A percentile compares a stretch with the other conserved stretches of the same genome.
Conservation (phyloP, 2,113 vertebrate species). For the Chionis minor region DNA sequence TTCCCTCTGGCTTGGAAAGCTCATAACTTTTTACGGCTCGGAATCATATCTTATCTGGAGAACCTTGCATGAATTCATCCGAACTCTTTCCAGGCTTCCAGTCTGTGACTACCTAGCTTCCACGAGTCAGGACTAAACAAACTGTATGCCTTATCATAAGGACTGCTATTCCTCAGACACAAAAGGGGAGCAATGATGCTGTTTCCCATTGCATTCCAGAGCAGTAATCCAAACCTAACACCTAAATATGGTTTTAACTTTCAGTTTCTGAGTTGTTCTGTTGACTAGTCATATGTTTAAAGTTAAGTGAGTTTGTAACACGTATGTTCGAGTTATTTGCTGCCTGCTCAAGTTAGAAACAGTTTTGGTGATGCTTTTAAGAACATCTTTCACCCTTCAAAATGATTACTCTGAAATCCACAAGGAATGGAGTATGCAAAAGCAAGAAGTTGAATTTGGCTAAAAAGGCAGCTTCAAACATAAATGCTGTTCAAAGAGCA, state of each 20-base stretch:
- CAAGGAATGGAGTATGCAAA: neutral
- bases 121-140: conserved; percentile 2
- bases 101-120: neutral
- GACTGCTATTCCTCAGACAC: neutral
- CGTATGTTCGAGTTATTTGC: neutral
- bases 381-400: neutral
- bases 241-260: neutral
- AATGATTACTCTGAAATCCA: neutral
- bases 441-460: neutral
- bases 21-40: neutral
- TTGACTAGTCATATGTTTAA: neutral
- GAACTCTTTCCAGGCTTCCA: conserved; percentile 12
- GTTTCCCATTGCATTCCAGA: neutral
- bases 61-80: conserved; percentile 26
- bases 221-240: neutral
- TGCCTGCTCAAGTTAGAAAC: neutral
- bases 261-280: neutral
- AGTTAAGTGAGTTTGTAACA: neutral
- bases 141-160: neutral
- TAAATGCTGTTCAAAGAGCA: neutral
- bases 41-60: conserved; percentile 35
- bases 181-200: neutral
- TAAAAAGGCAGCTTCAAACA: neutral
- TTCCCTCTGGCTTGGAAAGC: conserved; percentile 36
- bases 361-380: neutral